Base-by-base conservation (phyloP, 2,888 invertebrate species). In the Leptarthrus brevirostris region DNA sequence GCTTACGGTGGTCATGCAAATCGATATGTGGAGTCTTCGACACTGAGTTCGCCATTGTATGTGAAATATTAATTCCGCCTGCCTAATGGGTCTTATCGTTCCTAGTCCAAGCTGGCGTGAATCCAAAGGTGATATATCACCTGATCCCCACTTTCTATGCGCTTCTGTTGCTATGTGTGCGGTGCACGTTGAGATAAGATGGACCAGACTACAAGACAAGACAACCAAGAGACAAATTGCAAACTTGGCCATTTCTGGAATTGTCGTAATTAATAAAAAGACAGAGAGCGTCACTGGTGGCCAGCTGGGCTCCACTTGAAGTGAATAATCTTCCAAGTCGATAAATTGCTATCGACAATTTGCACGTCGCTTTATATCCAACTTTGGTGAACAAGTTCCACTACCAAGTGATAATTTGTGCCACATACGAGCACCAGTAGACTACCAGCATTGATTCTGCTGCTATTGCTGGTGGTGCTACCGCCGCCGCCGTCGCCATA, bases 331-430 rank as follows among this genome's bases (percentile, higher is more conserved):
- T 52, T 44, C 53, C 4, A 14, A 71, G 54, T 54, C 53, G 71
- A 71, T 71, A 71, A 71, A 54, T 71, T 54, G 44, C 40, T 56
- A 54, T 71, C 71, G 71, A 54, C 71, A 71, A 71, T 71, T 71
- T 71, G 44, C 54, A 71, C 71, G 66, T 66, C 66, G 66, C 24
- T 36, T 66, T 49, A 66, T 66, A 26, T 66, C 66, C 66, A 66
- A 66, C 66, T 66, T 66, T 66, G 66, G 47, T 20, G 49, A 66
- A 49, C 49, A 30, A 24, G 66, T 14, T 66, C 24, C 66, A 44
- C 49, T 24, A 58, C 44, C 22, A 53, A 22, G 74, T 70, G 74
- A 70, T 70, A 74, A 74, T 56, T 70, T 74, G 56, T 49, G 58
- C 74, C 58, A 69, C 69, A 70, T 70, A 73, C 20, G 54, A 18